Base-by-base conservation (phyloP, 2,888 invertebrate genomes). In the Fissipunctia ypsillon region DNA sequence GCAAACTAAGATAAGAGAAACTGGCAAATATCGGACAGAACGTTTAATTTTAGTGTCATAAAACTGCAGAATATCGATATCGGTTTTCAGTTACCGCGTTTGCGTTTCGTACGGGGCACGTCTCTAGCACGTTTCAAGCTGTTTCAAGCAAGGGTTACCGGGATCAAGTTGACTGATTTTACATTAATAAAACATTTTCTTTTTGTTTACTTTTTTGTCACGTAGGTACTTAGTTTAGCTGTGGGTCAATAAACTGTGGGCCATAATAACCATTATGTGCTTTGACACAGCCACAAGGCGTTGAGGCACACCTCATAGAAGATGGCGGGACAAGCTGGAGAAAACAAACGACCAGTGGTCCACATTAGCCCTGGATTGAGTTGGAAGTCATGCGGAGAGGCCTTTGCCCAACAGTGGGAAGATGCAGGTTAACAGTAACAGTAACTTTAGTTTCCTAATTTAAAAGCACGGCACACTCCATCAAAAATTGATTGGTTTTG, bases 361-460 rank as follows among this genome's bases (percentile, higher is more conserved):
- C n/a, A n/a, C n/a, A n/a, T n/a, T n/a, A n/a, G n/a, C n/a, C n/a
- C n/a, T n/a, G n/a, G n/a, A n/a, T n/a, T n/a, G n/a, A n/a, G n/a
- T n/a, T n/a, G n/a, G n/a, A n/a, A n/a, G n/a, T n/a, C n/a, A n/a
- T n/a, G n/a, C n/a, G n/a, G n/a, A n/a, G n/a, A n/a, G n/a, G n/a
- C n/a, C n/a, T n/a, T n/a, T n/a, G n/a, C n/a, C n/a, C n/a, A n/a
- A n/a, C n/a, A n/a, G n/a, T n/a, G n/a, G n/a, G n/a, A n/a, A n/a
- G n/a, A n/a, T n/a, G n/a, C n/a, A n/a, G n/a, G n/a, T n/a, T n/a
- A n/a, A n/a, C n/a, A n/a, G n/a, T n/a, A n/a, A n/a, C n/a, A n/a
- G n/a, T n/a, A n/a, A n/a, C 9, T 9, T 38, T 75, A 79, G 66
- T 87, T 87, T 84, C 77, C 71, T 85, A 77, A 85, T 84, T 84